Percentiles rank a stretch among this genome's conserved stretches.
Evolutionary conservation across 1,140 invertebrate species (phyloP).

Genomic region (Zaprionus nigranus): DNA sequence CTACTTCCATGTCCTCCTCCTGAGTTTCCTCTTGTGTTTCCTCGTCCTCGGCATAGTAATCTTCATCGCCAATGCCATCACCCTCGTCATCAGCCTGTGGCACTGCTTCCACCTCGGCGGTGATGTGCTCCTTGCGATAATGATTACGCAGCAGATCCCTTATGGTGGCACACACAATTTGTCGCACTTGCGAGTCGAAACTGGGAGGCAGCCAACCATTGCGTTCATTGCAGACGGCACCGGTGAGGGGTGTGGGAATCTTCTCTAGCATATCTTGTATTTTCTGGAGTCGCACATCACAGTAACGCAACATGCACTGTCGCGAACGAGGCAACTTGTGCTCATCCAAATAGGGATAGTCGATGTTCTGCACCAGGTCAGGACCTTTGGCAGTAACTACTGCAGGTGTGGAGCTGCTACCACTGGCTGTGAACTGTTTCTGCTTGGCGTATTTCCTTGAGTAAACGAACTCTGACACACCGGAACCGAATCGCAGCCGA

Average conservation of each 20-base stretch:
- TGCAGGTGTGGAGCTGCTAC: neutral
- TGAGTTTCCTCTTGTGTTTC: constrained; percentile 40
- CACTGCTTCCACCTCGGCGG: constrained; percentile 68
- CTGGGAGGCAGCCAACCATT: constrained; percentile 90
- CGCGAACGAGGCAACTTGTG: constrained; percentile 71
- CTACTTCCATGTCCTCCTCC: constrained; percentile 68
- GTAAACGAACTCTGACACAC: constrained; percentile 77
- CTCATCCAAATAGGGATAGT: constrained; percentile 82
- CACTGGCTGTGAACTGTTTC: constrained; percentile 24
- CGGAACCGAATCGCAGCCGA: constrained; percentile 87
- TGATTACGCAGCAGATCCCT: constrained; percentile 86
- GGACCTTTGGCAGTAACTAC: constrained; percentile 43
- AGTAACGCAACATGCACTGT: constrained; percentile 86
- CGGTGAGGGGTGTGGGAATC: constrained; percentile 87
- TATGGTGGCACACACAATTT: constrained; percentile 88
- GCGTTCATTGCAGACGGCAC: constrained; percentile 88
- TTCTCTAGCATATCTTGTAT: constrained; percentile 91
- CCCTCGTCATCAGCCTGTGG: constrained; percentile 52
- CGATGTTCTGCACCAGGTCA: constrained; percentile 69
- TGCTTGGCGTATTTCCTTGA: constrained; percentile 63
- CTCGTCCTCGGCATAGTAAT: constrained; percentile 52
- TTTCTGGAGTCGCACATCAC: constrained; percentile 93
- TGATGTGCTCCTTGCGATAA: constrained; percentile 75
- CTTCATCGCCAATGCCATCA: constrained; percentile 49
- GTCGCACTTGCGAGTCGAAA: constrained; percentile 88